phyloP scores from a whole-genome alignment of 1,140 invertebrate genomes.

The Himalopsyche phryganea region DNA sequence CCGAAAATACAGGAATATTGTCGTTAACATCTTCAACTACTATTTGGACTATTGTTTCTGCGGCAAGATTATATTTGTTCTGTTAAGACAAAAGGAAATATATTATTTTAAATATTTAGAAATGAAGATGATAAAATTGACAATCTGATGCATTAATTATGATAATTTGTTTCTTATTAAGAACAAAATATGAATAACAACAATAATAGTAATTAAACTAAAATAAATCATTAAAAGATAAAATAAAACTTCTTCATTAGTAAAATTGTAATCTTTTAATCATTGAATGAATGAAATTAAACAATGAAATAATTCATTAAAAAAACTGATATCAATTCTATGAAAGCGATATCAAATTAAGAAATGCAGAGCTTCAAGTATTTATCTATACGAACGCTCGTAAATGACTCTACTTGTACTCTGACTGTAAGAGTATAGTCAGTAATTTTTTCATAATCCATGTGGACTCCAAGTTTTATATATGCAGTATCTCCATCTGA shows the following conservation, averaged over 20 bases:
- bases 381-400: too few relatives aligned
- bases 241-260: too few relatives aligned
- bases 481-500: slow-evolving; percentile 65
- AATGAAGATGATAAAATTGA: too few relatives aligned
- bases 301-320: too few relatives aligned
- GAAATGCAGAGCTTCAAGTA: too few relatives aligned
- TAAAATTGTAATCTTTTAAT: too few relatives aligned
- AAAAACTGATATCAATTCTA: too few relatives aligned
- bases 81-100: slow-evolving; percentile 36
- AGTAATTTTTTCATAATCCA: slow-evolving; percentile 81
- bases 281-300: too few relatives aligned
- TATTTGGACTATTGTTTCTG: slow-evolving; percentile 73
- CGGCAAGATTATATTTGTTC: slow-evolving; percentile 76
- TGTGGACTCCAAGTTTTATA: slow-evolving; percentile 65
- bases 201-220: too few relatives aligned
- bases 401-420: slow-evolving; percentile 62
- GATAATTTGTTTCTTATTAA: not conserved
- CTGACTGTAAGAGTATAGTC: slow-evolving; percentile 79
- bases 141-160: too few relatives aligned
- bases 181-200: not conserved
- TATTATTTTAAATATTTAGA: not conserved
- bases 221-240: too few relatives aligned
- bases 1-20: slow-evolving; percentile 79
- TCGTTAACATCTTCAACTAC: slow-evolving; percentile 83
- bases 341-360: too few relatives aligned